Base-by-base conservation (phyloP, 2,888 invertebrate genomes). In the Chrysodeixis includens region DNA sequence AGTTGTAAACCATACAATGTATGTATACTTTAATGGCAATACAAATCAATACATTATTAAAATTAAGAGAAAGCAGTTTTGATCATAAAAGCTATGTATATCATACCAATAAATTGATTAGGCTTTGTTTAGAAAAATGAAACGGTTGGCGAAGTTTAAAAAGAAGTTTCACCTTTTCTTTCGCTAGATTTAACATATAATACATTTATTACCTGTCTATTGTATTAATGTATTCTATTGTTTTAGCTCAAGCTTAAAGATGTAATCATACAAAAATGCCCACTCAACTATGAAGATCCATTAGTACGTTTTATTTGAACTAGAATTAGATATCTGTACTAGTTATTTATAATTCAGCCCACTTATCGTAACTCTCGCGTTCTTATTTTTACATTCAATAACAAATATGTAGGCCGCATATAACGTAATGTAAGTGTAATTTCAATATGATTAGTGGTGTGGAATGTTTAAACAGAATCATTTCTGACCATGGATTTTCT, bases 281-380 rank as follows among this genome's bases (percentile, higher is more conserved):
- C 40, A 40, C n/a, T 40, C 40, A 40, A n/a, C 57, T 57, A 55
- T 57, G 32, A 16, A 55, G 44, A 32, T 57, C 22, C 59, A 54
- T 66, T 76, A 63, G 51, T 62, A 64, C 46, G 10, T 16, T 32
- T 59, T 66, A 66, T 66, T 56, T 58, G 64, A 60, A 60, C 12
- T 26, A 6, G 26, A 26, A 6, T 4, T 26, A 26, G n/a, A n/a
- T n/a, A n/a, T n/a, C n/a, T n/a, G n/a, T n/a, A n/a, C n/a, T n/a
- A n/a, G n/a, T 26, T 4, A 26, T 26, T 8, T 66, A 61, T 56
- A 63, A 59, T 67, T 67, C 61, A 51, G 67, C 53, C 62, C 32
- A 59, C 49, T 58, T 62, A 22, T 40, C 40, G 57, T 20, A 62
- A 53, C 20, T 18, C 46, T 16, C 2, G 46, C 10, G 46, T 12